Percentiles rank a stretch among this genome's conserved stretches.
These are phyloP conservation scores for Clanis bilineata DNA, from an alignment of 2,888 invertebrate species.

Conservation along the genomic window DNA sequence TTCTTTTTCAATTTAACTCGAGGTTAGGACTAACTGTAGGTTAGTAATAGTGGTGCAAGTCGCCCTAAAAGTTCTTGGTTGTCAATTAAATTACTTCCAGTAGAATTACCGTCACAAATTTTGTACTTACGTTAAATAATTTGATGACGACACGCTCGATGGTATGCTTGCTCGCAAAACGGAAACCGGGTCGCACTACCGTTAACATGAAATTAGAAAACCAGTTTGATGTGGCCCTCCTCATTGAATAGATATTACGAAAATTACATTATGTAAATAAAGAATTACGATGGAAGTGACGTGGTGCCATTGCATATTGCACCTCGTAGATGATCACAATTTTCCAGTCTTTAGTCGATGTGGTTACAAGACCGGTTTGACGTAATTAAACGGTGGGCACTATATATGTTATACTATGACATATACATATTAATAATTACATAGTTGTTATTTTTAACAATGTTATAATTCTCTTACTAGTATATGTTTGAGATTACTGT, in stretches of 20 bases:
- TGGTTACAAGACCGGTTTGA: neutral
- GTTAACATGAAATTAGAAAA: conserved; percentile 73
- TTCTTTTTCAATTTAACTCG: no score
- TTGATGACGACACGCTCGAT: conserved; percentile 63
- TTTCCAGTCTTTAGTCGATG: no score
- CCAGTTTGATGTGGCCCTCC: conserved; percentile 45
- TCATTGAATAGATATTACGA: conserved; percentile 33
- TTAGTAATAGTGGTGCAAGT: no score
- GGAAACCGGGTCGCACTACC: conserved; percentile 71
- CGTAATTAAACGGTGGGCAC: neutral
- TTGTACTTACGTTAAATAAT: conserved; percentile 61
- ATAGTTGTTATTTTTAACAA: no score
- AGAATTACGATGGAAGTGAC: neutral
- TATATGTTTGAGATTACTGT: no score
- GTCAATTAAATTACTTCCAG: neutral
- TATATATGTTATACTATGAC: no score
- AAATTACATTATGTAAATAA: neutral
- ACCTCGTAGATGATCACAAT: no score
- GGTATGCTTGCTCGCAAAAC: conserved; percentile 65
- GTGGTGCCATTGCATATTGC: neutral
- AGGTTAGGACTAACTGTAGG: no score
- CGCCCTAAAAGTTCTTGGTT: neutral
- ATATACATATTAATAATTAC: no score
- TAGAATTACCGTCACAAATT: conserved; percentile 17
- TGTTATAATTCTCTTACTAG: no score